Percentiles rank a stretch among this genome's conserved stretches.
phyloP scores from a whole-genome alignment of 2,113 vertebrate genomes.

The Pimephales promelas region DNA sequence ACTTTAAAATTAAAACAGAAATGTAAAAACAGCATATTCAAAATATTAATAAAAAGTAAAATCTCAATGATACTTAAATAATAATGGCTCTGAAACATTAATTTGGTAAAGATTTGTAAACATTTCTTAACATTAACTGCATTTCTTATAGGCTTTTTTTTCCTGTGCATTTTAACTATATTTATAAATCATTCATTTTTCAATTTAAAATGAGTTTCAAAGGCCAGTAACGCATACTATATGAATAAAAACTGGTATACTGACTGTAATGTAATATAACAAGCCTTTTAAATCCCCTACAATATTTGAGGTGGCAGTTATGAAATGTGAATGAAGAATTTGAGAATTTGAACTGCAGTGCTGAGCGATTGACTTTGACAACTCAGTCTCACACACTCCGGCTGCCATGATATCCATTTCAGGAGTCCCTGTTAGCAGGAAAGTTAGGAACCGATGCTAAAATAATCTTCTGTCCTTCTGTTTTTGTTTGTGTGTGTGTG shows the following conservation, averaged over 20 bases:
- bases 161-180: neutral
- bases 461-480: constrained; percentile 64
- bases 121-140: too few species aligned
- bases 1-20: too few species aligned
- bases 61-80: neutral
- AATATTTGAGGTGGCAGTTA: constrained; percentile 42
- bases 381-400: constrained; percentile 52
- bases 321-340: constrained; percentile 64
- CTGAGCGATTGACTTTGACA: constrained; percentile 66
- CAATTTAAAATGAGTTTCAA: neutral
- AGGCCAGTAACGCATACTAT: neutral
- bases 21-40: neutral
- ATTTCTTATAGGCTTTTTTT: neutral
- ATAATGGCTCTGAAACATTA: too few species aligned
- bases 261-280: constrained; percentile 26
- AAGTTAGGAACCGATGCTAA: constrained; percentile 70
- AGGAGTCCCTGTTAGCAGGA: constrained; percentile 62
- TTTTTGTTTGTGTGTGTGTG: constrained; percentile 3
- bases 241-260: constrained; percentile 19
- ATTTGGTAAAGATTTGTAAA: neutral
- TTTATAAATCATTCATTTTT: neutral
- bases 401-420: constrained; percentile 69
- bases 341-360: constrained; percentile 56
- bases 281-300: constrained; percentile 24
- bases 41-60: too few species aligned